These are phyloP conservation scores for Lasioglossum marginatum DNA, from an alignment of 2,888 invertebrate genomes.

Conservation along the genomic window DNA sequence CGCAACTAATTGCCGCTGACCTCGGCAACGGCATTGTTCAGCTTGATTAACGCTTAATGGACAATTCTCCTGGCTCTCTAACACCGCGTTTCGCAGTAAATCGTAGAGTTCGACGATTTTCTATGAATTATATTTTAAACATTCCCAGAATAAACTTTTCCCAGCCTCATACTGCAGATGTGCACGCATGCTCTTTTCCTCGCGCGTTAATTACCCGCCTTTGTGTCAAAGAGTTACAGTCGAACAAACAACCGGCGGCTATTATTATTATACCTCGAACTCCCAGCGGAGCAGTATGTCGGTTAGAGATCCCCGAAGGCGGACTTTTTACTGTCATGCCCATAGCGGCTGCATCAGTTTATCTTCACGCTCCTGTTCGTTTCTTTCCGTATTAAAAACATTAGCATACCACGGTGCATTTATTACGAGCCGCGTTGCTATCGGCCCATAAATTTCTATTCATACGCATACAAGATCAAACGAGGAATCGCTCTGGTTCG, in stretches of 20 bases:
- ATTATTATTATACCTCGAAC: slow-evolving; percentile 1
- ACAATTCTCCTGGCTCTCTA: background rate
- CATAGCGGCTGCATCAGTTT: background rate
- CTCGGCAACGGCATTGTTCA: background rate
- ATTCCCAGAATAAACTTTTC: background rate
- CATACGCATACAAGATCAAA: background rate
- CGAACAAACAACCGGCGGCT: background rate
- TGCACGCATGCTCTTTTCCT: background rate
- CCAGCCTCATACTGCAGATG: background rate
- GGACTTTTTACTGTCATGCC: background rate
- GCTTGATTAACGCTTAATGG: background rate
- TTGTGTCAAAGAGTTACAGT: background rate
- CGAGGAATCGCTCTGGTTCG: slow-evolving; percentile 34
- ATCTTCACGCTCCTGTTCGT: slow-evolving; percentile 7
- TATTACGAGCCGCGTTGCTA: background rate
- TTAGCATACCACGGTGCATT: background rate
- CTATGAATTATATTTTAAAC: too few relatives aligned
- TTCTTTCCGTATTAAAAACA: slow-evolving; percentile 1
- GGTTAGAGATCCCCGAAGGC: background rate
- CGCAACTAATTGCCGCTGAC: slow-evolving; percentile 24
- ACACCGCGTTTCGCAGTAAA: too few relatives aligned
- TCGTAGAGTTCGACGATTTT: too few relatives aligned
- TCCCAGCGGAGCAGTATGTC: background rate
- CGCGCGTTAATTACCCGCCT: background rate
- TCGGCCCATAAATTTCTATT: background rate